Evolutionary conservation across 2,113 vertebrate genomes (phyloP), one percentile per base, ranked within the genome.

Genomic region (Hippocampus guttulatus): DNA sequence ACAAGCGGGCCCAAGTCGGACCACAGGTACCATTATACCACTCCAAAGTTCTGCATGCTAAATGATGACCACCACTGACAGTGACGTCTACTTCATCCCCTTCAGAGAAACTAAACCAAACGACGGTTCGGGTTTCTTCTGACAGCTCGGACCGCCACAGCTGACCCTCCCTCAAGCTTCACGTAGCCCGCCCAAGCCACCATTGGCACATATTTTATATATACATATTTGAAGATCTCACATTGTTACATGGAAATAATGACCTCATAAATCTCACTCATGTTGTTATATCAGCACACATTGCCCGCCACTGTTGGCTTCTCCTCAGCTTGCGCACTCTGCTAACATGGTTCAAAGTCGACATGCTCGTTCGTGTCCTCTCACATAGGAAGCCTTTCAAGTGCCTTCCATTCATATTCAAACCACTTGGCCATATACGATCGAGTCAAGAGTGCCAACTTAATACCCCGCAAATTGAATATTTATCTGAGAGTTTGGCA

Each of bases 51-150:
- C 1, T 9, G 0, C 12, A 3, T 15, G 8, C 52, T 47, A 15
- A 21, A 45, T 1, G 14, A 15, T 38, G n/a, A 43, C 38, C 21
- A 14, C 21, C 25, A 7, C 1, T 43, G 21, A 64, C 62, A 43
- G 2, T 45, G 21, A 64, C 5, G 27, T 43, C 45, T 47, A 58
- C 49, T 8, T 45, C 45, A 30, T 27, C n/a, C 57, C 27, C 58
- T 0, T 49, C 77, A 93, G 92, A 85, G 85, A 91, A 83, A 81
- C 71, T 14, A 87, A 88, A 80, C 75, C 90, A 73, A 88, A 89
- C 5, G 73, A 68, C 67, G 88, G 47, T 47, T 84, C 84, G 0
- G 89, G 88, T 74, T 79, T 87, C 72, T 90, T 90, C 81, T 92
- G 89, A 91, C 79, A 64, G 52, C 64, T n/a, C 45, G 62, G 61